Evolutionary conservation across 2,888 invertebrate species (phyloP).

Genomic region (Cotesia congregata): DNA sequence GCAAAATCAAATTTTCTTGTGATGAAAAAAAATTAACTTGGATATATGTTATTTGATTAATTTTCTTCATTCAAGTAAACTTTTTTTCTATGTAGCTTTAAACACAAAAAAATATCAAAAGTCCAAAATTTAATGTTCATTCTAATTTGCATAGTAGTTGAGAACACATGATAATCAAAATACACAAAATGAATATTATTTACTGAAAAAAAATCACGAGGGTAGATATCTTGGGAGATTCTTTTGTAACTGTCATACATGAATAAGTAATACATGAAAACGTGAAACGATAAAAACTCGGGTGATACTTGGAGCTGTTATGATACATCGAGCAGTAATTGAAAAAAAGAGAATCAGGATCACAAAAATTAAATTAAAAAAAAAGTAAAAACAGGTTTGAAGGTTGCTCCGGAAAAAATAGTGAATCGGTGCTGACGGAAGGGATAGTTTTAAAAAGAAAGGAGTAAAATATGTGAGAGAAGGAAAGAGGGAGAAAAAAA

Average conservation of each 20-base stretch:
- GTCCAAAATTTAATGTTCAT: too few relatives aligned
- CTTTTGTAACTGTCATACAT: slow-evolving; percentile 28
- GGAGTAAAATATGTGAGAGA: slow-evolving; percentile 45
- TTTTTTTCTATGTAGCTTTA: too few relatives aligned
- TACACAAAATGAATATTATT: slow-evolving; percentile 22
- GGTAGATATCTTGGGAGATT: background rate
- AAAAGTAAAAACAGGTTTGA: slow-evolving; percentile 48
- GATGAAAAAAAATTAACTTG: too few relatives aligned
- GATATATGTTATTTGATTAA: too few relatives aligned
- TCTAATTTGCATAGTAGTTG: too few relatives aligned
- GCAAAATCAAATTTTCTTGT: too few relatives aligned
- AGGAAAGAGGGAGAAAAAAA: slow-evolving; percentile 46
- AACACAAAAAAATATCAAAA: too few relatives aligned
- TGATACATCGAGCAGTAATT: slow-evolving; percentile 43
- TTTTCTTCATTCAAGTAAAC: too few relatives aligned
- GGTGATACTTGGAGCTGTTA: slow-evolving; percentile 43
- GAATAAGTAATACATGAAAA: slow-evolving; percentile 39
- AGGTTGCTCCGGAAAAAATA: slow-evolving; percentile 58
- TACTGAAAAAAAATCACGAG: slow-evolving; percentile 23
- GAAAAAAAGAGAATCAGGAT: slow-evolving; percentile 47
- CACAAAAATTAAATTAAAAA: slow-evolving; percentile 38
- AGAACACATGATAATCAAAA: too few relatives aligned
- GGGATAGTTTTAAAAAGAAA: slow-evolving; percentile 36
- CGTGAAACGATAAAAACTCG: slow-evolving; percentile 36
- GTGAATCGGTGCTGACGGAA: slow-evolving; percentile 55